Percentiles rank a stretch among this genome's conserved stretches.
Evolutionary conservation across 1,140 invertebrate species (phyloP).

Genomic region (Muscidifurax raptorellus): DNA sequence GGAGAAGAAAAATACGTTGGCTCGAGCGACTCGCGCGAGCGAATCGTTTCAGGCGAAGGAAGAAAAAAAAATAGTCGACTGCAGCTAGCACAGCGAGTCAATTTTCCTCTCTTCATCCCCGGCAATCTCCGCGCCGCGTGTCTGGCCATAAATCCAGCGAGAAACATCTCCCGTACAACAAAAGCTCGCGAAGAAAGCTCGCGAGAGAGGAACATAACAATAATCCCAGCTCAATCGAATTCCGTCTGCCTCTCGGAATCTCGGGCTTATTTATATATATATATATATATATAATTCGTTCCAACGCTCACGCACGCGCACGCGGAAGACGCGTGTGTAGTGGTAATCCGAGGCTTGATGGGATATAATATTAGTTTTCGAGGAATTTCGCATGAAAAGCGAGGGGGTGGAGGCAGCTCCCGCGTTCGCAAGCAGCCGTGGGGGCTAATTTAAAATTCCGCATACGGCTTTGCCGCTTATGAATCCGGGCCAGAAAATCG

Average conservation of each 20-base stretch:
- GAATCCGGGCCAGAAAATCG: not conserved
- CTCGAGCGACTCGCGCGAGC: no score
- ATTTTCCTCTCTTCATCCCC: slow-evolving; percentile 4
- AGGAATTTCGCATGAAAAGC: not conserved
- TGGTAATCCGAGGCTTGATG: not conserved
- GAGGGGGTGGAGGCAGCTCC: not conserved
- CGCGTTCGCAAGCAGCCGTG: not conserved
- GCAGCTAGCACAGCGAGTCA: not conserved
- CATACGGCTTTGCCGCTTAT: not conserved
- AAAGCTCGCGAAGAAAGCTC: not conserved
- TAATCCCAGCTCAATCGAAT: not conserved
- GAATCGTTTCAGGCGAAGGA: no score
- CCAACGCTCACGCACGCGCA: no score
- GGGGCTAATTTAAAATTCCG: slow-evolving; percentile 34
- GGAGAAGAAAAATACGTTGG: no score
- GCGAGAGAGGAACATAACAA: not conserved
- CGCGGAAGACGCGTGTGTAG: not conserved
- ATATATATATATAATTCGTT: no score
- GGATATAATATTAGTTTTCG: not conserved
- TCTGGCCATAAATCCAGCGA: not conserved
- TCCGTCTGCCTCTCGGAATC: not conserved
- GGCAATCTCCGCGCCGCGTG: not conserved
- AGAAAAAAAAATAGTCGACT: no score
- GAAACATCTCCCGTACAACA: not conserved
- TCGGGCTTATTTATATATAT: no score